Percentiles rank a stretch among this genome's conserved stretches.
Conservation (phyloP, 2,797 vertebrate species). For the Acipenser oxyrinchus region DNA sequence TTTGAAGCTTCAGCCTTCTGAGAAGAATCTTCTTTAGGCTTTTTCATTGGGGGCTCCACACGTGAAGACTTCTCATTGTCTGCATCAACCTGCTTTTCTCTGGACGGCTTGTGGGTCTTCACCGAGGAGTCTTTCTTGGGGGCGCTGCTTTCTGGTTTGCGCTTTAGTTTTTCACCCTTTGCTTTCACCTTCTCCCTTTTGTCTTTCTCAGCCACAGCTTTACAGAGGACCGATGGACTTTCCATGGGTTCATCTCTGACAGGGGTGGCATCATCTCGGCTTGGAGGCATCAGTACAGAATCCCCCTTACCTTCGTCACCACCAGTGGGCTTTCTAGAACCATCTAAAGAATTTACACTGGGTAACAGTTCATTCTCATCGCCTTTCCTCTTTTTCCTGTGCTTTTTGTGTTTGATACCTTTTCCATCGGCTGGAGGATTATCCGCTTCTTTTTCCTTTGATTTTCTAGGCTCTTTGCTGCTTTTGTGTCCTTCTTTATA, state of each 20-base stretch:
- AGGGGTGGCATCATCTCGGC: constrained; percentile 86
- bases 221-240: constrained; percentile 62
- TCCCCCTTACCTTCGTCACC: constrained; percentile 59
- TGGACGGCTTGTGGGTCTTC: constrained; percentile 40
- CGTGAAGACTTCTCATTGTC: constrained; percentile 60
- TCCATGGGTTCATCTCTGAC: constrained; percentile 96
- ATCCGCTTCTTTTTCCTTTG: constrained; percentile 65
- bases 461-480: constrained; percentile 55
- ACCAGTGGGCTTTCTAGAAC: constrained; percentile 44
- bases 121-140: constrained; percentile 45
- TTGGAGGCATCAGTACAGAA: constrained; percentile 53
- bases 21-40: constrained; percentile 63
- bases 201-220: constrained; percentile 66
- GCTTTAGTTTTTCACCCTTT: constrained; percentile 64
- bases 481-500: constrained; percentile 52
- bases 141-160: constrained; percentile 55
- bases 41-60: constrained; percentile 56
- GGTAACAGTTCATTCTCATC: constrained; percentile 52
- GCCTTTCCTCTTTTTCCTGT: constrained; percentile 59
- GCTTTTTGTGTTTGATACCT: constrained; percentile 78
- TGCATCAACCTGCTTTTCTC: constrained; percentile 47
- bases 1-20: constrained; percentile 58
- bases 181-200: constrained; percentile 68
- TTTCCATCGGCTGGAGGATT: constrained; percentile 62
- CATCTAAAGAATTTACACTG: constrained; percentile 53